Evolutionary conservation across 2,797 vertebrate genomes (phyloP).

Genomic region (Lophius americanus): DNA sequence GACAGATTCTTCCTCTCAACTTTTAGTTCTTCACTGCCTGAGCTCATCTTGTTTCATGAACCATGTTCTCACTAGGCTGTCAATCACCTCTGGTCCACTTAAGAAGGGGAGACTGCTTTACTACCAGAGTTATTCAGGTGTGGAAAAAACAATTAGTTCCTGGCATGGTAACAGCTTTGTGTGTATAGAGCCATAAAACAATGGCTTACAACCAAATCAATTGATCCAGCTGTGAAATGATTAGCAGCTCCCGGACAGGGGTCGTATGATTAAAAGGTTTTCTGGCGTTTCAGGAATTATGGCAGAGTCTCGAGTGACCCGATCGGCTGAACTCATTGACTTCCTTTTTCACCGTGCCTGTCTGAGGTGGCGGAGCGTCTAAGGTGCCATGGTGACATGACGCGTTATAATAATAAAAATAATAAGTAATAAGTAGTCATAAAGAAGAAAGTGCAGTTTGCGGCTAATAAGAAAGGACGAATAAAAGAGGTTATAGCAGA

Average conservation of each 20-base stretch:
- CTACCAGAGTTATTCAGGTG: conserved; percentile 50
- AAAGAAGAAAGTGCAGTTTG: too few species aligned
- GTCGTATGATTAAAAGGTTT: neutral
- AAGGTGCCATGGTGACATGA: too few species aligned
- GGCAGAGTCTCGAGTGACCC: too few species aligned
- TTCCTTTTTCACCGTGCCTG: too few species aligned
- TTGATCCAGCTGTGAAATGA: conserved; percentile 37
- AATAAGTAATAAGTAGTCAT: too few species aligned
- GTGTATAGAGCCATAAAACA: conserved; percentile 42
- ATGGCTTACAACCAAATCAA: conserved; percentile 32
- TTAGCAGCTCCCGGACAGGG: conserved; percentile 26
- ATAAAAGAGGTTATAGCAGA: too few species aligned
- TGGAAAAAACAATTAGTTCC: conserved; percentile 17
- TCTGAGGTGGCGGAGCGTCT: too few species aligned
- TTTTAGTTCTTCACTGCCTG: conserved; percentile 12
- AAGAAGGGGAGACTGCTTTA: conserved; percentile 10
- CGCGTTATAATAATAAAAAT: too few species aligned
- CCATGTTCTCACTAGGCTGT: conserved; percentile 31
- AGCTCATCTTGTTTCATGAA: conserved; percentile 46
- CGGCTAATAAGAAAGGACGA: too few species aligned
- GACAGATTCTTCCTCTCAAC: conserved; percentile 29
- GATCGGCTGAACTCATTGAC: too few species aligned
- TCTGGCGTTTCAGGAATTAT: too few species aligned
- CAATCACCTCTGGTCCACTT: conserved; percentile 29
- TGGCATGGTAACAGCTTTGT: conserved; percentile 23